Base-by-base conservation (phyloP, 2,888 invertebrate species). In the Caenorhabditis sp. region DNA sequence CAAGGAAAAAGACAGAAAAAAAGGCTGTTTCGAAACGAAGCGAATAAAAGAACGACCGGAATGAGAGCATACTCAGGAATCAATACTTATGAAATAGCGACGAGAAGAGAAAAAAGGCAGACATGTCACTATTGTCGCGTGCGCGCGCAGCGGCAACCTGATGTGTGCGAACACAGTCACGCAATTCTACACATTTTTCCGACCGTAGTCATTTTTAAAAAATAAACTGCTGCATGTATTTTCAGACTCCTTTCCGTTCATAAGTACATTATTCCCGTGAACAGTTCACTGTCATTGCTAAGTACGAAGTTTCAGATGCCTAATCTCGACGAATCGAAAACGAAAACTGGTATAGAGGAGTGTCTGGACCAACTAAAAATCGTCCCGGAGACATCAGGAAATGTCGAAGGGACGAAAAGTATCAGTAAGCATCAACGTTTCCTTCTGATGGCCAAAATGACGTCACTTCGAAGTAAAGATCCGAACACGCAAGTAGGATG, bases 401-500 rank as follows among this genome's bases (percentile, higher is more conserved):
- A 7, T 22, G 3, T 53, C 11, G 20, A 17, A n/a, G n/a, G n/a
- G n/a, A n/a, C n/a, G n/a, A n/a, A n/a, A n/a, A n/a, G n/a, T n/a
- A n/a, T 68, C 15, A 9, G 59, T 46, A 59, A 53, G 13, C 70
- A 70, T 39, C 70, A 52, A 52, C 39, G 59, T 26, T 70, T 53
- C 39, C 35, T 70, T 2, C 50, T 41, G 32, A 70, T 70, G 50
- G 78, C 80, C 20, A 68, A 72, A 55, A 68, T 79, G 22, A 78
- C 82, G 6, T 71, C 80, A 0, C 45, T 70, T 13, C 61, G 82
- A 20, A 82, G 82, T 37, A 82, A 82, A 61, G 82, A 82, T 59
- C 82, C 82, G 1, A 52, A 56, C 11, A 79, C 77, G 4, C 82
- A 82, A 90, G 91, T 91, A 48, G 98, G 97, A 6, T 96, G 96